These are phyloP conservation scores for Physella acuta DNA, from an alignment of 1,140 invertebrate species.

Conservation along the genomic window DNA sequence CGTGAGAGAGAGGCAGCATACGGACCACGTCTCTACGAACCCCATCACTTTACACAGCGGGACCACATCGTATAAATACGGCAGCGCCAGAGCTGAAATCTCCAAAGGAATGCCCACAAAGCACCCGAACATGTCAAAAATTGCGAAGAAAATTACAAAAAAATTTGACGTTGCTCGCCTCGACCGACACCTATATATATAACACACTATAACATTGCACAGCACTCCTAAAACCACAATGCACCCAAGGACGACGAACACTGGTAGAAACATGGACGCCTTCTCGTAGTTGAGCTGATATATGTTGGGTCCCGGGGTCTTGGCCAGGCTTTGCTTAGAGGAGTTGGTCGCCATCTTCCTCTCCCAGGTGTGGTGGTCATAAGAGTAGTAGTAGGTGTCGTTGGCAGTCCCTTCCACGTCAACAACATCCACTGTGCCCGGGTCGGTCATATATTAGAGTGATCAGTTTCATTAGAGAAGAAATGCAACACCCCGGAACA, in stretches of 20 bases:
- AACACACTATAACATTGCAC: slow-evolving; percentile 21
- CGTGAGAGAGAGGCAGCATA: slow-evolving; percentile 18
- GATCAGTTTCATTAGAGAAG: no score
- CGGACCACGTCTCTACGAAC: slow-evolving; percentile 13
- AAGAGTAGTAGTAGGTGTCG: neutral
- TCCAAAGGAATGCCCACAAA: slow-evolving; percentile 12
- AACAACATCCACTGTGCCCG: neutral
- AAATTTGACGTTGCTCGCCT: slow-evolving; percentile 21
- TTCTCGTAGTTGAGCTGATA: slow-evolving; percentile 18
- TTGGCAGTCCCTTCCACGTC: neutral
- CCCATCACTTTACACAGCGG: slow-evolving; percentile 16
- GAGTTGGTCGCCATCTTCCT: neutral
- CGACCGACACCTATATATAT: slow-evolving; percentile 20
- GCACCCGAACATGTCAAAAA: slow-evolving; percentile 21
- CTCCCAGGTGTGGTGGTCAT: neutral
- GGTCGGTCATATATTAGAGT: slow-evolving; percentile 3
- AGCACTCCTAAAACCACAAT: slow-evolving; percentile 19
- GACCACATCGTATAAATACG: slow-evolving; percentile 15
- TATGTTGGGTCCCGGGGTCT: neutral
- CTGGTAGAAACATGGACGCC: slow-evolving; percentile 3
- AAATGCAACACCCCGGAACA: no score
- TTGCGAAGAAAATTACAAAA: slow-evolving; percentile 23
- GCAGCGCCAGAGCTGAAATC: slow-evolving; percentile 3
- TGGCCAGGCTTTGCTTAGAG: neutral
- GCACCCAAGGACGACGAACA: slow-evolving; percentile 14